Percentiles rank a stretch among this genome's conserved stretches.
Evolutionary conservation across 1,140 invertebrate species (phyloP).

Genomic region (Drusus annulatus): DNA sequence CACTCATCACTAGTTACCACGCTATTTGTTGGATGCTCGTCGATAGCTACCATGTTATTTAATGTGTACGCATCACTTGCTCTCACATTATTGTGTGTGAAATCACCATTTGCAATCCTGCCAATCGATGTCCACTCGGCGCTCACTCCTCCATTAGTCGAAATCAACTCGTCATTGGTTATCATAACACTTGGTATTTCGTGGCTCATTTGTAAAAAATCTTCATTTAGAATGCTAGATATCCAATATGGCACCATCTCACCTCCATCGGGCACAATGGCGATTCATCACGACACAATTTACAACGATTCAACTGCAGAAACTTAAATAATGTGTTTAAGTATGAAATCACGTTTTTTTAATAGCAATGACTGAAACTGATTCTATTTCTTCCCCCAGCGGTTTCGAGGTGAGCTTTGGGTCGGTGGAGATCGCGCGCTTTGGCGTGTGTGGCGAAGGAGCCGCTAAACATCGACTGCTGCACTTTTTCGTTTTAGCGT

Average conservation of each 20-base stretch:
- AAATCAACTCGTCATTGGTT: no score
- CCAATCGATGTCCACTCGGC: no score
- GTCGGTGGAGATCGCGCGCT: neutral
- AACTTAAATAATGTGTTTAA: neutral
- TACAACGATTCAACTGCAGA: neutral
- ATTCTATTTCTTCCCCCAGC: no score
- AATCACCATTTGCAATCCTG: no score
- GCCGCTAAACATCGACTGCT: neutral
- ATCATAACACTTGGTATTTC: no score
- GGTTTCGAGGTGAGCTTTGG: neutral
- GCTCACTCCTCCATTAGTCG: no score
- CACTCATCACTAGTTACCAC: no score
- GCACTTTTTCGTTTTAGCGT: constrained; percentile 25
- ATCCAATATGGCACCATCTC: constrained; percentile 2
- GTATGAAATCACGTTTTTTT: neutral
- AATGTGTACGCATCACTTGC: no score
- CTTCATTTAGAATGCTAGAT: neutral
- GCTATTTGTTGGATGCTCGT: no score
- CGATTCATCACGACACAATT: neutral
- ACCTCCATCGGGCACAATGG: neutral
- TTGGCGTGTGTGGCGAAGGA: neutral
- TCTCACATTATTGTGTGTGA: no score
- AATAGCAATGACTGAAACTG: neutral
- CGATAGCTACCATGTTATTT: no score
- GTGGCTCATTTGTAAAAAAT: no score